A percentile compares a stretch with the other conserved stretches of the same genome.
These are phyloP conservation scores for Albula glossodonta DNA, from an alignment of 2,113 vertebrate species.

Conservation along the genomic window DNA sequence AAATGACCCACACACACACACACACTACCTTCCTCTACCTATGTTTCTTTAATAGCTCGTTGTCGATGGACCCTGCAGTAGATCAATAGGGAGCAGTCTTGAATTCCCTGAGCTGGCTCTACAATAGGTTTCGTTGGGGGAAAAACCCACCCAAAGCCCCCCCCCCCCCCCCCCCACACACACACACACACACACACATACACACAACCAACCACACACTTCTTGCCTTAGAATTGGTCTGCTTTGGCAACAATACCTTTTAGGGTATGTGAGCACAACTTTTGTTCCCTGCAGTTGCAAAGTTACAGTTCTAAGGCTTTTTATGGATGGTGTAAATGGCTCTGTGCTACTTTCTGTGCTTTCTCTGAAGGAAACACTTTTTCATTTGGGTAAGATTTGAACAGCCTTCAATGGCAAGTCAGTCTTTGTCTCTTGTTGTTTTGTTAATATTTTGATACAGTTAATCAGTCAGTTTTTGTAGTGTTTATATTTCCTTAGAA, in stretches of 20 bases:
- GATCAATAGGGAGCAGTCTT: conserved; percentile 58
- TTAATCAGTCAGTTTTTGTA: neutral
- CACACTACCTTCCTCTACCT: conserved; percentile 14
- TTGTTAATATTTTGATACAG: conserved; percentile 9
- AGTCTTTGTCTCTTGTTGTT: neutral
- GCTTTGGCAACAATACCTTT: neutral
- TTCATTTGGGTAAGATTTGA: conserved; percentile 1
- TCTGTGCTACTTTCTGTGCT: neutral
- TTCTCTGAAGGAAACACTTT: conserved; percentile 2
- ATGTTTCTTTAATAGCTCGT: conserved; percentile 27
- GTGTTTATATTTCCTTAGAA: conserved; percentile 4
- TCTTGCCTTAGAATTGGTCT: conserved; percentile 18
- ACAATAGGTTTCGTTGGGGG: conserved; percentile 52
- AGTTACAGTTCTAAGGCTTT: conserved; percentile 7
- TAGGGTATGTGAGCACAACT: neutral
- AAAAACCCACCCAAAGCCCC: no score
- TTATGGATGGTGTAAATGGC: neutral
- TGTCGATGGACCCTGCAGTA: conserved; percentile 23
- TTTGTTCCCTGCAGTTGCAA: conserved; percentile 2
- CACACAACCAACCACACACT: no score
- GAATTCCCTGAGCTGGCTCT: conserved; percentile 59
- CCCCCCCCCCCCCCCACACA: no score
- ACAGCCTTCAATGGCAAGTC: conserved; percentile 6
- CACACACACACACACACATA: no score
- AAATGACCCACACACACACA: neutral